These are phyloP conservation scores for Drosophila aff. DNA, from an alignment of 1,140 invertebrate genomes.

Conservation along the genomic window DNA sequence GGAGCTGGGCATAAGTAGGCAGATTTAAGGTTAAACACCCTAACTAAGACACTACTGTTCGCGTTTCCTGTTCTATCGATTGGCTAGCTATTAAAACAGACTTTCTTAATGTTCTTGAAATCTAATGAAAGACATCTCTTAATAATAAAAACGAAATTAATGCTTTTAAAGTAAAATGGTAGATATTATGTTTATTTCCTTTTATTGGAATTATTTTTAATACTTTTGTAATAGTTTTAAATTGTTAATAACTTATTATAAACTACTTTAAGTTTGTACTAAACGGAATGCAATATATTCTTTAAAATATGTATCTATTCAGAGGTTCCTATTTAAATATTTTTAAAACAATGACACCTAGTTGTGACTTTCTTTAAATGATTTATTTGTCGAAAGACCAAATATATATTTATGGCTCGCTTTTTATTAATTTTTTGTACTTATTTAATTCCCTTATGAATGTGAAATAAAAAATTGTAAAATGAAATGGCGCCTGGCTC, in stretches of 20 bases:
- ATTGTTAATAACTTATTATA: too few relatives aligned
- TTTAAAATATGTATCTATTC: too few relatives aligned
- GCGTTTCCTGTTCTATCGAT: background rate
- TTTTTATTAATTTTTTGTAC: background rate
- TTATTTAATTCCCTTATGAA: background rate
- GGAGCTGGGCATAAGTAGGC: slow-evolving; percentile 21
- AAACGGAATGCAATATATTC: too few relatives aligned
- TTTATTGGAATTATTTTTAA: background rate
- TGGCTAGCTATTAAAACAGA: background rate
- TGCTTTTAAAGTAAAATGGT: background rate
- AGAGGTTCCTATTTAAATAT: too few relatives aligned
- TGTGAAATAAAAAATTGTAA: background rate
- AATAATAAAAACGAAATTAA: background rate
- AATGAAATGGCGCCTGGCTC: background rate
- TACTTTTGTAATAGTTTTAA: background rate
- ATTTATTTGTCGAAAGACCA: too few relatives aligned
- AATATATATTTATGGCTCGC: background rate
- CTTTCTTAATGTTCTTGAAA: background rate
- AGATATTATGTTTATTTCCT: background rate
- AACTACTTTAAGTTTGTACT: too few relatives aligned
- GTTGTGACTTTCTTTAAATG: too few relatives aligned
- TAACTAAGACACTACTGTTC: slow-evolving; percentile 11
- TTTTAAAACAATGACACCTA: too few relatives aligned
- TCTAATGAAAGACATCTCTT: background rate
- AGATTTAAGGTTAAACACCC: slow-evolving; percentile 36